Base-by-base conservation (phyloP, 2,888 invertebrate species). In the Cerceris ruficornis region DNA sequence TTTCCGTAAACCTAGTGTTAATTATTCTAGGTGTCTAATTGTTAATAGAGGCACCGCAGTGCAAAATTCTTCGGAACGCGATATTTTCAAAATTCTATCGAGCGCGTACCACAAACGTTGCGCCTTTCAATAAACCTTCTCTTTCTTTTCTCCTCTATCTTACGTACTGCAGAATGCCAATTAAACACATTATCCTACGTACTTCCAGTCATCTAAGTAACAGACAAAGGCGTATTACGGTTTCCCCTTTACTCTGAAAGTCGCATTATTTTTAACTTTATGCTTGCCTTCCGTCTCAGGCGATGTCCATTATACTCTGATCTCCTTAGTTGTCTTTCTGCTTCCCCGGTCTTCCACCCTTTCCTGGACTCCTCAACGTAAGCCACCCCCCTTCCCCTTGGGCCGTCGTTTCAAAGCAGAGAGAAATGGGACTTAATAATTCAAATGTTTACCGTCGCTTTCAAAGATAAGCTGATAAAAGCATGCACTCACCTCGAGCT, bases 391-490 rank as follows among this genome's bases (percentile, higher is more conserved):
- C 8, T 57, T 58, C 50, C 42, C 50, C 50, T 9, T 17, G 59
- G 14, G 13, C 50, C 57, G 17, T 6, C 28, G 68, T 65, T 50
- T 58, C 59, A 71, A 75, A 59, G 75, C 57, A 58, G 43, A 41
- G n/a, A 43, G 61, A 28, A 68, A 4, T 13, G 50, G 17, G 39
- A 69, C 69, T 87, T 85, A 87, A 87, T 87, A 87, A 88, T 87
- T 86, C 82, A 87, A 86, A 88, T 84, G 83, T 87, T 88, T 85
- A 75, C 86, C 83, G 55, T 72, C 68, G 82, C 80, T 86, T 74
- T 81, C 77, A 69, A 81, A 82, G 88, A 88, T 87, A 88, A 88
- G 82, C 82, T 86, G 87, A 85, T 88, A 87, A 88, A 87, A 87
- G 87, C 86, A 71, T 69, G 81, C 74, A 62, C 72, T 69, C 68